Base-by-base conservation (phyloP, 2,888 invertebrate species). In the Noctua janthina region DNA sequence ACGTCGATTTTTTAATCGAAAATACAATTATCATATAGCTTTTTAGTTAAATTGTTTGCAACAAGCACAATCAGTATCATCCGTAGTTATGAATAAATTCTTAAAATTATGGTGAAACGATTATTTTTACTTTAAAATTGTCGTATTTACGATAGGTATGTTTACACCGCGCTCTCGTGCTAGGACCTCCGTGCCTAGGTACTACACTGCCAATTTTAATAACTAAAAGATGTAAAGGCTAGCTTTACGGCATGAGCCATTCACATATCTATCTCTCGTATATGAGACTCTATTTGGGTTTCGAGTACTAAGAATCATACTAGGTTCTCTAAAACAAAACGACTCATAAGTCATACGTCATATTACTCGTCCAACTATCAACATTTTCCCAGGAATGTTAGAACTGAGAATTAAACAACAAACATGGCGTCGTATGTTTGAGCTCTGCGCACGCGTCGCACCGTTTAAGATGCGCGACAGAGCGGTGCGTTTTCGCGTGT, bases 401-500 rank as follows among this genome's bases (percentile, higher is more conserved):
- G 8, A 15, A 68, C 7, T 5, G 29, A 29, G 4, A 69, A 43
- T 17, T 56, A 59, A 79, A 75, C 17, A 84, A 64, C 51, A 69
- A 79, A 79, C 72, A 80, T 72, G 68, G 67, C 62, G 43, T 68
- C 35, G 46, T 66, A 46, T 15, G 56, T 51, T 11, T 17, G 17
- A 70, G 39, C 29, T n/a, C 51, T 29, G 59, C 70, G 66, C 72
- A 35, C 17, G 64, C 64, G 64, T 35, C 15, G 49, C 56, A 6
- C 1, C 11, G 66, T 59, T 39, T 35, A 67, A 69, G 51, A 81
- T 78, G 77, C 62, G 84, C 77, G 46, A 23, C 17, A 75, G 77
- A 84, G 72, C 84, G 74, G 35, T 59, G 68, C 68, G 43, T 66
- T 59, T n/a, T 85, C 49, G 80, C 81, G 81, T 85, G 84, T 43